Conservation (phyloP, 2,888 invertebrate species). For the Pimpla rufipes region DNA sequence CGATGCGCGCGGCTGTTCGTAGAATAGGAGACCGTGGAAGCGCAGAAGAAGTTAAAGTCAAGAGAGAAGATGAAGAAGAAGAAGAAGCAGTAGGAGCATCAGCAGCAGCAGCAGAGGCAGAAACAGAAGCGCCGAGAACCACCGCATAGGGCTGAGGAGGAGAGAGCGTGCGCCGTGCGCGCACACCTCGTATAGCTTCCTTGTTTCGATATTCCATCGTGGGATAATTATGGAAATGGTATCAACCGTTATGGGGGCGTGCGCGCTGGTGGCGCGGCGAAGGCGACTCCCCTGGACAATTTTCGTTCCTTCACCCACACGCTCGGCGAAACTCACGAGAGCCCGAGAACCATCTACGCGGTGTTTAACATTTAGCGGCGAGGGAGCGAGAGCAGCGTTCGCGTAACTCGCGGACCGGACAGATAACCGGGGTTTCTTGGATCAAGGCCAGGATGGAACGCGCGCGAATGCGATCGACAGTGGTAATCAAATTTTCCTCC, state of each 20-base stretch:
- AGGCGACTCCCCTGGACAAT: constrained; percentile 64
- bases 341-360: not conserved
- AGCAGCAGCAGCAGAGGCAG: not conserved
- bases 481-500: no score
- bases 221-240: constrained; percentile 80
- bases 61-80: constrained; percentile 16
- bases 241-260: constrained; percentile 81
- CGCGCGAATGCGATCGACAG: not conserved
- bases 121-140: not conserved
- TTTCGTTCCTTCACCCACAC: constrained; percentile 70
- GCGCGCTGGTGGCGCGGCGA: constrained; percentile 74
- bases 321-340: constrained; percentile 51
- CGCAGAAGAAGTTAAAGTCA: constrained; percentile 35
- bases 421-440: not conserved
- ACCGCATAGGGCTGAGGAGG: not conserved
- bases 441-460: not conserved
- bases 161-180: constrained; percentile 45
- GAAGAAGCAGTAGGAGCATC: constrained; percentile 15
- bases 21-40: constrained; percentile 34
- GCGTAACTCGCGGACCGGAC: not conserved
- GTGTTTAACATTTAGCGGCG: constrained; percentile 5
- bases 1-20: constrained; percentile 39
- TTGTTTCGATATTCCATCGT: constrained; percentile 75
- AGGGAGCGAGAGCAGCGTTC: not conserved
- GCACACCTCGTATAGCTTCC: constrained; percentile 66